Evolutionary conservation across 2,888 invertebrate species (phyloP).

Genomic region (Nomada fabriciana): DNA sequence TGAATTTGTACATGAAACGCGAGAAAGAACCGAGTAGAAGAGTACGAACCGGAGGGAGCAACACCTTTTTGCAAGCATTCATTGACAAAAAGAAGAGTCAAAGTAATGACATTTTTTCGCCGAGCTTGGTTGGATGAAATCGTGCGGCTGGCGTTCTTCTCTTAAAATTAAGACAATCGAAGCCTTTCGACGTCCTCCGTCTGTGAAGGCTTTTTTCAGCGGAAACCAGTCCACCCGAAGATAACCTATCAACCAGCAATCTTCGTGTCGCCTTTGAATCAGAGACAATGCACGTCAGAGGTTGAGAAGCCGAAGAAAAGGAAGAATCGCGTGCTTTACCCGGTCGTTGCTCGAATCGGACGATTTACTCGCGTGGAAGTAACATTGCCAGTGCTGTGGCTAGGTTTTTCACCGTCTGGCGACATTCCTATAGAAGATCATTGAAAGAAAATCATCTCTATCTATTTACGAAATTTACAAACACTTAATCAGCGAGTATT

Average conservation of each 20-base stretch:
- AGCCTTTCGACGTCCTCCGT: constrained; percentile 51
- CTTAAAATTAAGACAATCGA: constrained; percentile 61
- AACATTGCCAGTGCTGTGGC: constrained; percentile 51
- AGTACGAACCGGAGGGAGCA: background rate
- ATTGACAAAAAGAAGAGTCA: constrained; percentile 5
- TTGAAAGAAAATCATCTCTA: constrained; percentile 13
- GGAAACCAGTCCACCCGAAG: constrained; percentile 58
- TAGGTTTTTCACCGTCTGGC: constrained; percentile 37
- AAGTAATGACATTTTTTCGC: constrained; percentile 40
- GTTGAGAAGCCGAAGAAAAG: constrained; percentile 58
- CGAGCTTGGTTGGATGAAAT: constrained; percentile 17
- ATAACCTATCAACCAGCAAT: constrained; percentile 70
- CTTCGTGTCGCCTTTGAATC: constrained; percentile 70
- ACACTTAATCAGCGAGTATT: background rate
- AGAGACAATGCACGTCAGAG: constrained; percentile 71
- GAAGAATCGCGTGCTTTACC: constrained; percentile 61
- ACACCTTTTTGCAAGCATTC: constrained; percentile 7
- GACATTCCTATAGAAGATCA: background rate
- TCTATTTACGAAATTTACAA: background rate
- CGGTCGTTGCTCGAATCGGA: constrained; percentile 58
- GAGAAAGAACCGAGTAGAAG: background rate
- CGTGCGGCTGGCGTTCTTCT: constrained; percentile 43
- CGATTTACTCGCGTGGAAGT: constrained; percentile 65
- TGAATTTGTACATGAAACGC: no score
- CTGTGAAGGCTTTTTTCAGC: constrained; percentile 55